phyloP scores from a whole-genome alignment of 2,797 vertebrate species.

The Smutsia gigantea region DNA sequence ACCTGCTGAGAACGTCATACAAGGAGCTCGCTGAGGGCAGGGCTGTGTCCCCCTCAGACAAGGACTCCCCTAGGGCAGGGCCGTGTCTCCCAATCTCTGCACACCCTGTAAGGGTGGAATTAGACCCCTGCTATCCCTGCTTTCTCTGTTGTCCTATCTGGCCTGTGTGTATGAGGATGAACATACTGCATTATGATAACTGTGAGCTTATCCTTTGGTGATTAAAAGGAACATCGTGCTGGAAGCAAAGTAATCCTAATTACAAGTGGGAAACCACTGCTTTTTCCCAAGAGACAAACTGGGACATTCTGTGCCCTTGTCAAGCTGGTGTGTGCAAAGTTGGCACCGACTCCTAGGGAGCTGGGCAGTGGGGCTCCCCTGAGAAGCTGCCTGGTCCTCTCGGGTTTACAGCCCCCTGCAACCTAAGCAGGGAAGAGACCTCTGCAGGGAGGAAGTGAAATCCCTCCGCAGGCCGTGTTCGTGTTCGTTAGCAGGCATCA shows the following conservation, averaged over 20 bases:
- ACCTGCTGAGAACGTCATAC: too few species aligned
- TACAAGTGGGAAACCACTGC: slow-evolving; percentile 18
- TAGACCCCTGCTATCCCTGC: background rate
- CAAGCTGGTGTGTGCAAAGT: background rate
- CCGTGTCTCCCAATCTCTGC: background rate
- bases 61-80: background rate
- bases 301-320: background rate
- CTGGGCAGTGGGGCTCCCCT: background rate
- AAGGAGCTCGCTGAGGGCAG: background rate
- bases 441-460: slow-evolving; percentile 3
- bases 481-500: background rate
- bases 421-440: background rate
- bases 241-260: slow-evolving; percentile 32
- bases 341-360: background rate
- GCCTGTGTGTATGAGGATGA: background rate
- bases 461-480: background rate
- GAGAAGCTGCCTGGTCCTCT: background rate
- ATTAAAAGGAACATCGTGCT: slow-evolving; percentile 5
- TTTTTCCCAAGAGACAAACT: background rate
- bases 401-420: background rate
- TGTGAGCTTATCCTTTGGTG: background rate
- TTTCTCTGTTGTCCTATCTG: too few species aligned
- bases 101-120: background rate
- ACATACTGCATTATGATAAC: background rate
- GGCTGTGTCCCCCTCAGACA: fast-evolving